Conservation (phyloP, 2,797 vertebrate species). For the Onychomys leucogaster region DNA sequence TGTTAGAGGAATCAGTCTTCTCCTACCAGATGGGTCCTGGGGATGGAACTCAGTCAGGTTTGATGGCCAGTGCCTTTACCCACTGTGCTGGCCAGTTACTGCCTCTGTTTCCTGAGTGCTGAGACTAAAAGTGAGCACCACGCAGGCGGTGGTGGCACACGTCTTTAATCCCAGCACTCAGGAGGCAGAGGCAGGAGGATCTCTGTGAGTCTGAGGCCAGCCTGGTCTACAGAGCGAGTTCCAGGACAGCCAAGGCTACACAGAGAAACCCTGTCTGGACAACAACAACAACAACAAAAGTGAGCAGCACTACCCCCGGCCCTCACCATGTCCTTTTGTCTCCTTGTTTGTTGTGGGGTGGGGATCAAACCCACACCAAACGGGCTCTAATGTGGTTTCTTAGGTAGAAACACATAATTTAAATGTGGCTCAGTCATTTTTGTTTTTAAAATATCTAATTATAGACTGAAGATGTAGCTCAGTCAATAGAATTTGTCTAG, state of each 20-base stretch:
- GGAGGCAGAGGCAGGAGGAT: too few relatives aligned
- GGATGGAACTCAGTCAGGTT: neutral
- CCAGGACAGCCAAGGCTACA: too few relatives aligned
- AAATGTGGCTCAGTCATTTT: neutral
- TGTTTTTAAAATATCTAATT: neutral
- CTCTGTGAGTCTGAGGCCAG: too few relatives aligned
- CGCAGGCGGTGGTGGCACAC: too few relatives aligned
- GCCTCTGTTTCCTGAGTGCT: neutral
- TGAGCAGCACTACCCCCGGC: too few relatives aligned
- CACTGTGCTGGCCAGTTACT: neutral
- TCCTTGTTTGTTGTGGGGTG: neutral
- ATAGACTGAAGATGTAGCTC: neutral
- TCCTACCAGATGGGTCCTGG: neutral
- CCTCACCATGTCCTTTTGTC: neutral
- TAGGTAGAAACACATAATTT: neutral
- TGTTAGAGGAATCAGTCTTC: neutral
- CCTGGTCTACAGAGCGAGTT: too few relatives aligned
- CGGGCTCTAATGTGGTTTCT: neutral
- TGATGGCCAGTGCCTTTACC: neutral
- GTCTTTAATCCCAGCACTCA: too few relatives aligned
- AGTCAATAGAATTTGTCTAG: neutral
- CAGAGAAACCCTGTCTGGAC: too few relatives aligned
- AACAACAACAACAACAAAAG: too few relatives aligned
- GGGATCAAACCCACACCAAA: neutral
- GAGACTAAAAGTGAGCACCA: neutral